Percentiles rank a stretch among this genome's conserved stretches.
Evolutionary conservation across 2,797 vertebrate species (phyloP).

Genomic region (Harpagifer antarcticus): DNA sequence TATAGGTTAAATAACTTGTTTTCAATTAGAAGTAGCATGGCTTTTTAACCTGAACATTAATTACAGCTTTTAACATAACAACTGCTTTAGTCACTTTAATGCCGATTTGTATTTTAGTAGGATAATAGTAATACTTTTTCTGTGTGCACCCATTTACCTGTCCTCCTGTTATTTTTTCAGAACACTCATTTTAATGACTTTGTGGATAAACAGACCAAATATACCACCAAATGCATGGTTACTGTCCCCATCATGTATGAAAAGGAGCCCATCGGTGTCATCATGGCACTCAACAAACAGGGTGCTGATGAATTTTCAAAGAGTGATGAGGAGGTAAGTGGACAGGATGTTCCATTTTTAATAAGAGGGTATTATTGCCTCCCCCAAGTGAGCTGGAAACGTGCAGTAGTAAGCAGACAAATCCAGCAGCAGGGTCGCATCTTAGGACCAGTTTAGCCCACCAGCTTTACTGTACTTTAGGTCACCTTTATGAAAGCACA

Average conservation of each 20-base stretch:
- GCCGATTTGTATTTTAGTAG: neutral
- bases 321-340: conserved; percentile 86
- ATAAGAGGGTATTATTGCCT: neutral
- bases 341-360: conserved; percentile 61
- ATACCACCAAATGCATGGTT: conserved; percentile 89
- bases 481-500: conserved; percentile 46
- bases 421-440: conserved; percentile 4
- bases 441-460: conserved; percentile 26
- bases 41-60: neutral
- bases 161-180: conserved; percentile 73
- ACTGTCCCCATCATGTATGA: conserved; percentile 83
- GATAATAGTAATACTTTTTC: neutral
- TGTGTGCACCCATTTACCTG: neutral
- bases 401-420: conserved; percentile 2
- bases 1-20: neutral
- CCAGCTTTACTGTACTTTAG: conserved; percentile 51
- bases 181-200: conserved; percentile 92
- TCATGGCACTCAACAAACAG: conserved; percentile 92
- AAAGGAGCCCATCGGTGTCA: conserved; percentile 90
- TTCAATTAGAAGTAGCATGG: neutral
- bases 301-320: conserved; percentile 89
- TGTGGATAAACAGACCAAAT: conserved; percentile 93
- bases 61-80: neutral
- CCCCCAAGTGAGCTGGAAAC: neutral
- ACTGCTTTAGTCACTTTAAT: neutral